Percentiles rank a stretch among this genome's conserved stretches.
These are phyloP conservation scores for Pseudocheirus occidentalis DNA, from an alignment of 2,797 vertebrate genomes.

Conservation along the genomic window DNA sequence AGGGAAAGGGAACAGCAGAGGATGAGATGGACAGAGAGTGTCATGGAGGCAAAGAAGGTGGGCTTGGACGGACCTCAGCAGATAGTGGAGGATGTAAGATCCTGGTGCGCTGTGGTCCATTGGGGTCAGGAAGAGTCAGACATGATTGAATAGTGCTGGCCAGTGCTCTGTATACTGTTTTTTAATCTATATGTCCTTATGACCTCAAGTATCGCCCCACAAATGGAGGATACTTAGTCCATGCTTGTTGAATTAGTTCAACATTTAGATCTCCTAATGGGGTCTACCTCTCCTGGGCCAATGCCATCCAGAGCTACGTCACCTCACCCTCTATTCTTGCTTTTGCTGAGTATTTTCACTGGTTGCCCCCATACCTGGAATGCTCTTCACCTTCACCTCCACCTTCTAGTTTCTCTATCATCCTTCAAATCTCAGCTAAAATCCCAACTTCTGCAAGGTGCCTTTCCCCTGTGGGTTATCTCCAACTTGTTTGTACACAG, in stretches of 20 bases:
- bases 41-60: neutral
- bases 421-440: neutral
- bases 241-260: neutral
- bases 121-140: neutral
- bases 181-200: neutral
- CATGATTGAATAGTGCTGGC: neutral
- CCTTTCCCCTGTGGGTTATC: neutral
- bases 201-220: neutral
- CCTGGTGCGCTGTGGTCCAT: neutral
- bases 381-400: neutral
- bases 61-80: neutral
- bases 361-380: neutral
- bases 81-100: neutral
- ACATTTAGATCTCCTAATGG: neutral
- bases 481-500: neutral
- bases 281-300: neutral
- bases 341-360: neutral
- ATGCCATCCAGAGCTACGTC: neutral
- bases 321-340: neutral
- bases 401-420: neutral
- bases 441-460: neutral
- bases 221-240: neutral
- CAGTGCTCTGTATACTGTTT: neutral
- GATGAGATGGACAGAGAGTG: neutral
- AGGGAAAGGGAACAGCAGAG: neutral